Evolutionary conservation across 2,797 vertebrate species (phyloP), one percentile per base, ranked within the genome.

Genomic region (Sciurus carolinensis): DNA sequence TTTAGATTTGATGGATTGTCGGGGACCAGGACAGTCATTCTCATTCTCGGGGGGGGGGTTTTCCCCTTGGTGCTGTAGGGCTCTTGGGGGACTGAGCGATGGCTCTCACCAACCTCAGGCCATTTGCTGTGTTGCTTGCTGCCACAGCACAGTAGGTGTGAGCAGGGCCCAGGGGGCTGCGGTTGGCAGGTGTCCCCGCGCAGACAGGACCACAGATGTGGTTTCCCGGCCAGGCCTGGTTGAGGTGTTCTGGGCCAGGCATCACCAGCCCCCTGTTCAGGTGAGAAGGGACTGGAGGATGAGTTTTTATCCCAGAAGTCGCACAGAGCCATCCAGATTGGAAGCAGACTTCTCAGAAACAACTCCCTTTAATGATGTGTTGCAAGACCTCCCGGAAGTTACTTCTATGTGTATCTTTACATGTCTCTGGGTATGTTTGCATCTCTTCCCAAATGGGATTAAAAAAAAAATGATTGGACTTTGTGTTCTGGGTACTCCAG

Each of bases 291-390:
- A 54, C 52, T 54, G 4, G 17, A 54, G 17, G 52, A 6, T 62
- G 4, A 20, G 1, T 92, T 89, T 77, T 86, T 81, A 44, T 79
- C 62, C 5, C 11, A 12, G 54, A 87, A 91, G 6, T 54, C 15
- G 1, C 18, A 18, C 17, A 18, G 50, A 50, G 52, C 4, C 86
- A 22, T 50, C 39, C 39, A 79, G 71, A 75, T 28, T 79, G 42
- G 13, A 86, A 85, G 26, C 30, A 7, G 64, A 47, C 11, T 26
- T 87, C 84, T 93, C 83, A 86, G 93, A 96, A 72, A 85, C 64
- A 33, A 79, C 28, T n/a, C 9, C 33, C 22, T 75, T 30, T 83
- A 73, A 9, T 30, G 33, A 72, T n/a, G 13, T n/a, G 72, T 81
- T 30, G 7, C 11, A 1, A 11, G 8, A 11, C n/a, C n/a, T 44